Percentiles rank a stretch among this genome's conserved stretches.
Conservation (phyloP, 1,140 invertebrate species). For the Procambarus virginalis region DNA sequence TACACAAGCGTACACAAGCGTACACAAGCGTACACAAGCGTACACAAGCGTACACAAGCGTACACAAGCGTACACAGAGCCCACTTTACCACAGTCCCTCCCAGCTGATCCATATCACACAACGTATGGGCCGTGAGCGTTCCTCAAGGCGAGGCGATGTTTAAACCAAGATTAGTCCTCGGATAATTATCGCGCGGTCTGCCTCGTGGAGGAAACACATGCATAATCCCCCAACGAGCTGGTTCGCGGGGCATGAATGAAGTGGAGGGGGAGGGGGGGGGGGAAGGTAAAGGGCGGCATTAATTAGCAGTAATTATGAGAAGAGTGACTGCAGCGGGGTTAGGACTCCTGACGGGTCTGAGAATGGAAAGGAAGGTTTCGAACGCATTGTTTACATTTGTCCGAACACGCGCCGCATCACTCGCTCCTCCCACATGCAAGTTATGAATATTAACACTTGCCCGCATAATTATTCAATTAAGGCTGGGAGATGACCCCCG, state of each 20-base stretch:
- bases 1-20: neutral
- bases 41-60: neutral
- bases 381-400: neutral
- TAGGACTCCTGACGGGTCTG: too few relatives aligned
- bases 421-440: neutral
- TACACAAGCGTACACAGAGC: neutral
- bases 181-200: neutral
- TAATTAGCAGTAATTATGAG: neutral
- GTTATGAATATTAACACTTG: slow-evolving; percentile 13
- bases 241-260: neutral
- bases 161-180: neutral
- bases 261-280: neutral
- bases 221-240: neutral
- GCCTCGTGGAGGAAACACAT: neutral
- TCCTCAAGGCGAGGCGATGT: neutral
- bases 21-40: neutral
- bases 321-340: neutral
- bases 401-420: neutral
- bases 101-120: neutral
- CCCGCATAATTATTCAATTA: slow-evolving; percentile 18
- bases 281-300: neutral
- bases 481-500: neutral
- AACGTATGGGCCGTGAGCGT: neutral
- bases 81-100: too few relatives aligned
- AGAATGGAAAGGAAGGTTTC: neutral